phyloP scores from a whole-genome alignment of 2,113 vertebrate genomes.

The Sylvia atricapilla region DNA sequence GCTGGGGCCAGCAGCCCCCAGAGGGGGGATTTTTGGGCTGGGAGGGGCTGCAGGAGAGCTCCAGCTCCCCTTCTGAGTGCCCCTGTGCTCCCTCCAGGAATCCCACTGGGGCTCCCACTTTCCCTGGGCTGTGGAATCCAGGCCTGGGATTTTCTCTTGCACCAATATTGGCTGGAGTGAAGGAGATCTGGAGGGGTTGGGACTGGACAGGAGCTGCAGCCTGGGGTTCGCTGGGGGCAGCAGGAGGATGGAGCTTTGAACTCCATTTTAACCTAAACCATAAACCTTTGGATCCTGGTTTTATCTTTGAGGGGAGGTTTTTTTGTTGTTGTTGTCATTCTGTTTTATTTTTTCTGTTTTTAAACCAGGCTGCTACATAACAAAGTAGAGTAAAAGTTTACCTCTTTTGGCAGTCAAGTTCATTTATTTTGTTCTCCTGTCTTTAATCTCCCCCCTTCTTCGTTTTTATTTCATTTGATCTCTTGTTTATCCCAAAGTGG shows the following conservation, averaged over 20 bases:
- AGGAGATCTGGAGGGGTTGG: neutral
- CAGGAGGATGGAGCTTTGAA: conserved; percentile 23
- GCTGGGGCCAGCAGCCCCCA: neutral
- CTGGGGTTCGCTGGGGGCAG: neutral
- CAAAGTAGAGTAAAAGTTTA: conserved; percentile 60
- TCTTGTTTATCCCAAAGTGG: conserved; percentile 59
- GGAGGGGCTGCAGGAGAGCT: neutral
- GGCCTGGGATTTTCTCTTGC: conserved; percentile 29
- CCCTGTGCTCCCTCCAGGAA: fast-evolving
- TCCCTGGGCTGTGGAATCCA: neutral
- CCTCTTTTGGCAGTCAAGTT: conserved; percentile 29
- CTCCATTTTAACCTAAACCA: conserved; percentile 14
- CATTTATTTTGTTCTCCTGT: neutral
- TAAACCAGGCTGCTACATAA: conserved; percentile 40
- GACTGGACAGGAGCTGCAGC: neutral
- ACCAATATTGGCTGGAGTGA: conserved; percentile 47
- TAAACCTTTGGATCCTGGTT: conserved; percentile 22
- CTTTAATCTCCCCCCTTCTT: neutral
- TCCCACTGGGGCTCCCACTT: neutral
- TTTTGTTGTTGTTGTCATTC: too few species aligned
- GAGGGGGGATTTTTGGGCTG: neutral
- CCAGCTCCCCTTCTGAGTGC: neutral
- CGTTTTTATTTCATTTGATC: neutral
- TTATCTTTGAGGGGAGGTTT: neutral
- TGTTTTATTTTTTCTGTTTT: neutral